Evolutionary conservation across 2,113 vertebrate genomes (phyloP).

Genomic region (Heptranchias perlo): DNA sequence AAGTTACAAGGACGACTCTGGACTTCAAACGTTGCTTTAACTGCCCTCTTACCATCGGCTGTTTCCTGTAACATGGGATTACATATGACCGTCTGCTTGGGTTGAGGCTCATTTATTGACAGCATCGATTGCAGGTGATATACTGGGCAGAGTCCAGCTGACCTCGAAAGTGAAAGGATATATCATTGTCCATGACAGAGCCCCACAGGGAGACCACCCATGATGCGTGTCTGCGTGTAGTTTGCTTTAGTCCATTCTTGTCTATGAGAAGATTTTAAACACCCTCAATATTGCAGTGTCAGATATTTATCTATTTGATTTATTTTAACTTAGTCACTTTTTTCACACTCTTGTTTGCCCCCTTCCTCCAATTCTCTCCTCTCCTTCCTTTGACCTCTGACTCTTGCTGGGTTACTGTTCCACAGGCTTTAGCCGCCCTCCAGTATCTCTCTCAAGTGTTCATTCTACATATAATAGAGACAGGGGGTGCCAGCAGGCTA

Average conservation of each 20-base stretch:
- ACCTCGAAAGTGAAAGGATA: constrained; percentile 60
- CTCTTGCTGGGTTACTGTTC: neutral
- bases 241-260: neutral
- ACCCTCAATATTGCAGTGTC: neutral
- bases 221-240: constrained; percentile 23
- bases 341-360: neutral
- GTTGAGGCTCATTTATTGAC: constrained; percentile 64
- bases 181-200: constrained; percentile 61
- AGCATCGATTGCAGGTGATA: constrained; percentile 68
- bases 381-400: too few species aligned
- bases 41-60: neutral
- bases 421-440: neutral
- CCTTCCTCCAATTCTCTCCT: neutral
- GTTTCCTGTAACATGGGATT: constrained; percentile 52
- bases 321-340: neutral
- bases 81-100: constrained; percentile 47
- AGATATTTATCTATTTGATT: neutral
- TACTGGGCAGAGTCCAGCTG: constrained; percentile 63
- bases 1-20: neutral
- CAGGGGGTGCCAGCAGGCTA: too few species aligned
- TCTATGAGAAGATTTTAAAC: neutral
- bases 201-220: constrained; percentile 51
- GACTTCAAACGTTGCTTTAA: neutral
- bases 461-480: too few species aligned
- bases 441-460: neutral